Conservation (phyloP, 2,113 vertebrate species). For the Barnardius zonarius region DNA sequence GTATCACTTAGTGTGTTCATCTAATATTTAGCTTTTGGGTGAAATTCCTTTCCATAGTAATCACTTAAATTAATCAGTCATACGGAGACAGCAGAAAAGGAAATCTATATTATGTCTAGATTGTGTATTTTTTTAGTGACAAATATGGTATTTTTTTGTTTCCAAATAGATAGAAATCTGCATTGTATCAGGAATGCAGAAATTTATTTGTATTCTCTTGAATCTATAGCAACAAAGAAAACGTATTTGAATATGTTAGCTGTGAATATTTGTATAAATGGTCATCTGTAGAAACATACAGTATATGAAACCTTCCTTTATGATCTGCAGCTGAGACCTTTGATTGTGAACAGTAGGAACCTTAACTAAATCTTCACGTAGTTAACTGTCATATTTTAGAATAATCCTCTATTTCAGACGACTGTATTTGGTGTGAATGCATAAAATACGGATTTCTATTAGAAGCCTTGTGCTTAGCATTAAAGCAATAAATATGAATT, state of each 20-base stretch:
- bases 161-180: not conserved
- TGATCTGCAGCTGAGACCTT: constrained; percentile 60
- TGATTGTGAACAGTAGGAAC: constrained; percentile 58
- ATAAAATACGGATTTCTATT: not conserved
- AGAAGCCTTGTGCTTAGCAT: not conserved
- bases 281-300: constrained; percentile 3
- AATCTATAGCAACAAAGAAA: not conserved
- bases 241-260: not conserved
- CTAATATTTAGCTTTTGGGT: not conserved
- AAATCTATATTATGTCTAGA: not conserved
- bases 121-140: not conserved
- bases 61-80: not conserved
- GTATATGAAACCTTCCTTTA: constrained; percentile 11
- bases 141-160: not conserved
- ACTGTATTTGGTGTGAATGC: constrained; percentile 15
- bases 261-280: constrained; percentile 14
- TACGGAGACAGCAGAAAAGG: not conserved
- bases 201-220: not conserved
- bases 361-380: constrained; percentile 30
- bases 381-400: constrained; percentile 31
- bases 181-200: not conserved
- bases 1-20: not conserved
- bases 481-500: not conserved
- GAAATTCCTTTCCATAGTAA: not conserved
- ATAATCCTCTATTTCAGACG: constrained; percentile 41